Evolutionary conservation across 2,888 invertebrate species (phyloP).

Genomic region (Prionchulus punctatus): DNA sequence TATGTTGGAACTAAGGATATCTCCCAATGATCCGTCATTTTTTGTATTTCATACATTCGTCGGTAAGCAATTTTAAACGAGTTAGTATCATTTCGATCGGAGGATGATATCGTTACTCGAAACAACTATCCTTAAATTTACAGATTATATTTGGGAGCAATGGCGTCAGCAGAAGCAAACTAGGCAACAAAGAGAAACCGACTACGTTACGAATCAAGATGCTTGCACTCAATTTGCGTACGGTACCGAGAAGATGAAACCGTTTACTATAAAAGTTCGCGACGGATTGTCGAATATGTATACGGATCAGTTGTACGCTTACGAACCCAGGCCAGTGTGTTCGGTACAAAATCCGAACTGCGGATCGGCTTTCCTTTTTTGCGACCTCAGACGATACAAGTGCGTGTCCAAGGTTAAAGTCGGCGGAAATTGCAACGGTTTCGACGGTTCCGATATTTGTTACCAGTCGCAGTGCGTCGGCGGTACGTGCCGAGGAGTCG

Average conservation of each 20-base stretch:
- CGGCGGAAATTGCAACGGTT: conserved; percentile 24
- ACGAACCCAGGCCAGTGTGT: conserved; percentile 10
- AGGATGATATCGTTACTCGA: no score
- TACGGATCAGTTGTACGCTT: conserved; percentile 9
- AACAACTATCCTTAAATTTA: no score
- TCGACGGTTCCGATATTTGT: conserved; percentile 19
- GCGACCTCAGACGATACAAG: conserved; percentile 17
- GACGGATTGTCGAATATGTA: conserved; percentile 12
- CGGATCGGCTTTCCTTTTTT: conserved; percentile 18
- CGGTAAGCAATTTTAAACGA: not conserved
- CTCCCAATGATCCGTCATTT: conserved; percentile 34
- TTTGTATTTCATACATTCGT: conserved; percentile 33
- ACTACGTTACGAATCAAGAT: conserved; percentile 9
- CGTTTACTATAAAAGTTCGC: conserved; percentile 9
- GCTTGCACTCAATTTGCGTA: conserved; percentile 9
- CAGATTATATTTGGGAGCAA: conserved; percentile 31
- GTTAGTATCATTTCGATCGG: not conserved
- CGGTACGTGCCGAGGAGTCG: not conserved
- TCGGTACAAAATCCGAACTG: conserved; percentile 6
- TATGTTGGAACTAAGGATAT: conserved; percentile 26
- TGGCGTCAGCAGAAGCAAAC: conserved; percentile 22
- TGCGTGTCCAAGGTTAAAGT: conserved; percentile 22
- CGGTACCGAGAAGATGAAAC: conserved; percentile 7
- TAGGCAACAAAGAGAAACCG: not conserved
- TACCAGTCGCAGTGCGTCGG: conserved; percentile 15